Conservation (phyloP, 1,140 invertebrate species). For the Bombus terrestris region DNA sequence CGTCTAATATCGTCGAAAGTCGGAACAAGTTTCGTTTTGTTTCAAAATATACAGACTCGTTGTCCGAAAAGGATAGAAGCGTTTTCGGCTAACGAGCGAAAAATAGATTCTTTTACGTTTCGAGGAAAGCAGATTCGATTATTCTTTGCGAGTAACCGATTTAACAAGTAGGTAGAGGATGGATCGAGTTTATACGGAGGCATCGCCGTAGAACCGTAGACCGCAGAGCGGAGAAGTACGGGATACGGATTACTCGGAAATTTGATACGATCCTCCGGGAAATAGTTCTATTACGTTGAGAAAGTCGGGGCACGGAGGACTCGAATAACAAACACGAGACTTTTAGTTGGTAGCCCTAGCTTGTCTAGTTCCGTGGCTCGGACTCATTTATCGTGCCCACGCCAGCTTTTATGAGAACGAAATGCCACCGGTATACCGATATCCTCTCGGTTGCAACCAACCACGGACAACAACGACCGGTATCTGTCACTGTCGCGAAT, state of each 20-base stretch:
- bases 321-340: slow-evolving; percentile 37
- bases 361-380: slow-evolving; percentile 63
- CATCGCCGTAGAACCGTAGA: too few relatives aligned
- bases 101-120: too few relatives aligned
- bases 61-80: too few relatives aligned
- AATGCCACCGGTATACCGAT: slow-evolving; percentile 70
- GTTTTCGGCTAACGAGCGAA: too few relatives aligned
- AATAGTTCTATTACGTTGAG: slow-evolving; percentile 49
- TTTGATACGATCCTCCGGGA: slow-evolving; percentile 33
- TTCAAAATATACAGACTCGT: too few relatives aligned
- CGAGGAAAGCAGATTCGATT: too few relatives aligned
- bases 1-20: too few relatives aligned
- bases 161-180: neutral
- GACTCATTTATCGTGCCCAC: slow-evolving; percentile 68
- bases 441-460: slow-evolving; percentile 42
- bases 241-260: slow-evolving; percentile 27
- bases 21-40: too few relatives aligned
- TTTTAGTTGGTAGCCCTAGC: slow-evolving; percentile 43
- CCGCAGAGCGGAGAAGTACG: neutral
- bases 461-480: slow-evolving; percentile 66
- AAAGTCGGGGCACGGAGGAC: slow-evolving; percentile 24
- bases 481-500: slow-evolving; percentile 70
- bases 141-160: too few relatives aligned
- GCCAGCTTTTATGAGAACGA: slow-evolving; percentile 64
- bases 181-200: neutral